Base-by-base conservation (phyloP, 2,797 vertebrate genomes). In the Cossypha polioptera region DNA sequence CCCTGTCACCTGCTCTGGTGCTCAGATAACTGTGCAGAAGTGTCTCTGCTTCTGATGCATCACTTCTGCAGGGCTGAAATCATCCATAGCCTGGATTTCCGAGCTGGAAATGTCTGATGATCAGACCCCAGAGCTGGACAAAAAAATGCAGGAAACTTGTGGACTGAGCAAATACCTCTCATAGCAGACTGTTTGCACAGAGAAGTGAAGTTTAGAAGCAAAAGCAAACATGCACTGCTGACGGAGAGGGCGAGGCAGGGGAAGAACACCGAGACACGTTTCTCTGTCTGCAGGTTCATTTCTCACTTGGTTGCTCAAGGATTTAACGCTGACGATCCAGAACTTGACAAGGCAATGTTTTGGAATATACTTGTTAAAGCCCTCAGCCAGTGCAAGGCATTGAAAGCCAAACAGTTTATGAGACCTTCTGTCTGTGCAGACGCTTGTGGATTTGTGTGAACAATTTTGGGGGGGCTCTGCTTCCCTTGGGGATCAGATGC, bases 111-210 rank as follows among this genome's bases (percentile, higher is more conserved):
- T 21, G 67, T 53, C 40, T 7, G 43, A n/a, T 26, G 47, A 3
- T 58, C 62, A 45, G 62, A 66, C 54, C 61, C 47, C 43, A 18
- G 76, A 66, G 62, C 85, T 76, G 58, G 82, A 68, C 25, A 74
- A 67, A 92, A 94, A 94, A 95, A 69, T 50, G 78, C 91, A 93
- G 61, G 58, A 81, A 92, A 86, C 43, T 59, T 80, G 76, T 75
- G 69, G 79, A 87, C 75, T 77, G 95, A 93, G 77, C 67, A 90
- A 88, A 93, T 93, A 81, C n/a, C 69, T 95, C 86, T 90, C n/a
- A 48, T 69, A 88, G 90, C 77, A 94, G 93, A 90, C 86, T 92
- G 86, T 90, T 83, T 93, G 88, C 84, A 68, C 79, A 92, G 83
- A 86, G 93, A 92, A 92, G 81, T 5, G 4, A 87, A 90, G 83